These are phyloP conservation scores for Adelognathus sp. DNA, from an alignment of 2,888 invertebrate genomes.

Conservation along the genomic window DNA sequence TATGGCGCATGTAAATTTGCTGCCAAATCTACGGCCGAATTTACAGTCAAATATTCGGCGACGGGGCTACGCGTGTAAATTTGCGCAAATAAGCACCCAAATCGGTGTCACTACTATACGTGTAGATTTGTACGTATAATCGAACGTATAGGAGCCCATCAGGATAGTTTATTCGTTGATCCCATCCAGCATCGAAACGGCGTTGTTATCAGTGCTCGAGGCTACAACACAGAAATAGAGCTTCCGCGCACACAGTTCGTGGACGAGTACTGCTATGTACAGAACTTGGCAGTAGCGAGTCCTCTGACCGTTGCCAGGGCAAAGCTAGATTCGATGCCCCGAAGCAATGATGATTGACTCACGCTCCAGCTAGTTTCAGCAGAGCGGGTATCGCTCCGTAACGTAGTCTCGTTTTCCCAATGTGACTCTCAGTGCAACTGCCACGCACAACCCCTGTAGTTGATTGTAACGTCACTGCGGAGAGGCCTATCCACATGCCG, in stretches of 20 bases:
- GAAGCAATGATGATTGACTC: slow-evolving; percentile 69
- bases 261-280: background rate
- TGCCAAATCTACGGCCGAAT: too few relatives aligned
- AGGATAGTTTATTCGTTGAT: too few relatives aligned
- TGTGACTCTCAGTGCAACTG: slow-evolving; percentile 19
- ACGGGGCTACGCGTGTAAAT: too few relatives aligned
- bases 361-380: slow-evolving; percentile 56
- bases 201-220: background rate
- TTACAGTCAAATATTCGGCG: too few relatives aligned
- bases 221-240: background rate
- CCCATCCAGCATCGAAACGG: background rate
- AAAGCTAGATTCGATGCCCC: slow-evolving; percentile 44
- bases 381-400: background rate
- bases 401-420: slow-evolving; percentile 16
- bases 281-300: slow-evolving; percentile 2
- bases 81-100: too few relatives aligned
- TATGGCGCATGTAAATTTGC: too few relatives aligned
- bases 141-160: too few relatives aligned
- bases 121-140: too few relatives aligned
- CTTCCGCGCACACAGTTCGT: background rate
- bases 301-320: slow-evolving; percentile 22
- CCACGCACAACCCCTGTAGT: slow-evolving; percentile 22
- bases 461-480: slow-evolving; percentile 55
- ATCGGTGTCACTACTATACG: too few relatives aligned
- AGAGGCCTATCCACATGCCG: background rate